Evolutionary conservation across 2,888 invertebrate genomes (phyloP).

Genomic region (Caenorhabditis panamensis): DNA sequence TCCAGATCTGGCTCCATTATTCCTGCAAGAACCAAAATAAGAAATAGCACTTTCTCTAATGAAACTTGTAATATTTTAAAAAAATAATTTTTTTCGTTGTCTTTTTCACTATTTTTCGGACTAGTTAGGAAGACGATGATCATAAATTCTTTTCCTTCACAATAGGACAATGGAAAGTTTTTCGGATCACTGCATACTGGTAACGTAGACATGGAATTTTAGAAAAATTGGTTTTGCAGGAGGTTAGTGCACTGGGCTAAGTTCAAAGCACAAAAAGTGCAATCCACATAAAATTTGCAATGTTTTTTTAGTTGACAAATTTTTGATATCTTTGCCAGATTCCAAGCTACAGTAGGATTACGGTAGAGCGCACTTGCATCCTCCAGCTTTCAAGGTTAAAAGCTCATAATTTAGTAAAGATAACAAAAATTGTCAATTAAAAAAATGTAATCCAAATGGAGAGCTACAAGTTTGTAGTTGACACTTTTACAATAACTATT

Average conservation of each 20-base stretch:
- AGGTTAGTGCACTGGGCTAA: too few species aligned
- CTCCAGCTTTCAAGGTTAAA: too few species aligned
- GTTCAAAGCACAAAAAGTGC: not conserved
- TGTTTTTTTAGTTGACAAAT: not conserved
- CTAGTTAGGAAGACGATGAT: constrained; percentile 21
- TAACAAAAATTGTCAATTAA: not conserved
- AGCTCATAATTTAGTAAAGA: not conserved
- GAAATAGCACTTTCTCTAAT: too few species aligned
- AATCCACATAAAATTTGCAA: not conserved
- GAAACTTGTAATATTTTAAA: too few species aligned
- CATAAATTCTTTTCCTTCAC: constrained; percentile 32
- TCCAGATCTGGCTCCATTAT: constrained; percentile 51
- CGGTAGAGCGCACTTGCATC: constrained; percentile 1
- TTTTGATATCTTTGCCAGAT: not conserved
- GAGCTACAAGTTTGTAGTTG: not conserved
- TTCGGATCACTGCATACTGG: constrained; percentile 50
- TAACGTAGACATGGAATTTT: too few species aligned
- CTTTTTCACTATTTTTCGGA: too few species aligned
- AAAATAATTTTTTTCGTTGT: too few species aligned
- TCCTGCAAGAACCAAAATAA: constrained; percentile 25
- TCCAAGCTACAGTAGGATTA: not conserved
- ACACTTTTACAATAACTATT: not conserved
- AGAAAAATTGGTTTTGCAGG: not conserved
- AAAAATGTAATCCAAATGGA: too few species aligned
- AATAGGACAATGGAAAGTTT: constrained; percentile 18